Conservation (phyloP, 1,140 invertebrate genomes). For the Octopus bimaculoides region DNA sequence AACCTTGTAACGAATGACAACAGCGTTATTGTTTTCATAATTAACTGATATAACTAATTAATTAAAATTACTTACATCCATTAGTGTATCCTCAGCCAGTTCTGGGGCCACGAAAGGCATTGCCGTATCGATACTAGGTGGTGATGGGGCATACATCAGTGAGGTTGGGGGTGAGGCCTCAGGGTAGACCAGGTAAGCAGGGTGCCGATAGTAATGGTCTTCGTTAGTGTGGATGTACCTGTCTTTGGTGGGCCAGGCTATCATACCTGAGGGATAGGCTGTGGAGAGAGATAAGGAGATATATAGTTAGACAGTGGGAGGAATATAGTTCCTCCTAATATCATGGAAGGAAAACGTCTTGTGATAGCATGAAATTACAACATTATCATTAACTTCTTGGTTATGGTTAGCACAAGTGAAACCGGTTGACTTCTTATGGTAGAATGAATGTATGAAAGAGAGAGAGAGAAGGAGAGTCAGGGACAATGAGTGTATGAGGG, state of each 20-base stretch:
- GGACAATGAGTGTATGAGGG: no score
- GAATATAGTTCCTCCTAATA: no score
- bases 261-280: constrained; percentile 18
- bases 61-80: constrained; percentile 67
- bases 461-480: constrained; percentile 2
- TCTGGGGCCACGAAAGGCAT: constrained; percentile 85
- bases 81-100: constrained; percentile 89
- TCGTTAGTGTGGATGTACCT: constrained; percentile 26
- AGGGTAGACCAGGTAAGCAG: constrained; percentile 11
- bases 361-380: no score
- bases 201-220: constrained; percentile 26
- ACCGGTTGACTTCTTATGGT: neutral
- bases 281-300: neutral
- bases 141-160: constrained; percentile 57
- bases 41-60: no score
- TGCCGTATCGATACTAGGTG: constrained; percentile 62
- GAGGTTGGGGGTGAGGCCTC: constrained; percentile 41
- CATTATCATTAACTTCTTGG: no score
- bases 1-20: no score
- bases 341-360: no score
- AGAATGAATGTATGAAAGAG: neutral
- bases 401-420: no score
- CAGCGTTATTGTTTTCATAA: no score
- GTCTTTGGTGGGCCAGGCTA: constrained; percentile 29
- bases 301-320: no score